Percentiles rank a stretch among this genome's conserved stretches.
Conservation (phyloP, 2,113 vertebrate genomes). For the Romanogobio albipinnatus region DNA sequence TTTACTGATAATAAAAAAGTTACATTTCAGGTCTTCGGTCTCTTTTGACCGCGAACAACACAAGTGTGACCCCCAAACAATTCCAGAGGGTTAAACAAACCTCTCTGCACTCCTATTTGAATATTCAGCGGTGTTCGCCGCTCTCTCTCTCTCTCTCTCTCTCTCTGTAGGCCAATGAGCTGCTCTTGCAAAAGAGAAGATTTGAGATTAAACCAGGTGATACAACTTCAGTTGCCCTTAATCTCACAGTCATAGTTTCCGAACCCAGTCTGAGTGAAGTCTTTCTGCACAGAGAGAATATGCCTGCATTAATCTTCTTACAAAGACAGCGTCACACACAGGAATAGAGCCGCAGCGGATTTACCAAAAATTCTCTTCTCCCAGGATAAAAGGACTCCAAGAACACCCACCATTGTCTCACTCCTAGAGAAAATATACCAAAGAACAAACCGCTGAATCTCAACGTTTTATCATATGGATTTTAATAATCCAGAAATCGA, state of each 20-base stretch:
- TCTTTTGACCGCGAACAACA: too few species aligned
- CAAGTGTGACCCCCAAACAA: too few species aligned
- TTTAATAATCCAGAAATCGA: slow-evolving; percentile 7
- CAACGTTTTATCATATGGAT: neutral
- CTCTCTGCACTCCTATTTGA: neutral
- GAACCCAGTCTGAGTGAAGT: neutral
- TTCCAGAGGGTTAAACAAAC: too few species aligned
- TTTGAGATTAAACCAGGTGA: slow-evolving; percentile 34
- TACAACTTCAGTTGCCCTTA: slow-evolving; percentile 19
- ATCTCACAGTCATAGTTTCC: neutral
- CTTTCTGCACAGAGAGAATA: neutral
- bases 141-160: neutral
- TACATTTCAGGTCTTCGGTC: too few species aligned
- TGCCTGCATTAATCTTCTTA: slow-evolving; percentile 38
- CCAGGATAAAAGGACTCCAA: slow-evolving; percentile 46
- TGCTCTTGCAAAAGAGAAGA: neutral
- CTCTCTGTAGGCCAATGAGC: neutral
- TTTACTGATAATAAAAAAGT: too few species aligned
- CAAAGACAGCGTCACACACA: neutral
- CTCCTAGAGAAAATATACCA: neutral
- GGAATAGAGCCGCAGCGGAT: slow-evolving; percentile 42
- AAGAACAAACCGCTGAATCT: neutral
- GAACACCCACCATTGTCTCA: slow-evolving; percentile 42
- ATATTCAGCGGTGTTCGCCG: neutral
- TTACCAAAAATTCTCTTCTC: slow-evolving; percentile 60